Percentiles rank a stretch among this genome's conserved stretches.
Evolutionary conservation across 2,888 invertebrate genomes (phyloP).

Genomic region (Sipha maydis): DNA sequence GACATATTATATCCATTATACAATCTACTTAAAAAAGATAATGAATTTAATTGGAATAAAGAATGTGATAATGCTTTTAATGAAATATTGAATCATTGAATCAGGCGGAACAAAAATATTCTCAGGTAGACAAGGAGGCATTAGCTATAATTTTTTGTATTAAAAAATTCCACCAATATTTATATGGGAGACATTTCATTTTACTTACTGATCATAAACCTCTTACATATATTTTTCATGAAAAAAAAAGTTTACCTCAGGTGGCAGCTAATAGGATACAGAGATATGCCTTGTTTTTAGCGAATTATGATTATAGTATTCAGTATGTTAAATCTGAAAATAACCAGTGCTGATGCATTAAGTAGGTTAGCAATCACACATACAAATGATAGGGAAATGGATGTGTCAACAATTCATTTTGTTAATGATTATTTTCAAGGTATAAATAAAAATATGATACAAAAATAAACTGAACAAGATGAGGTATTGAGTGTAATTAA

Average conservation of each 20-base stretch:
- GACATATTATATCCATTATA: too few relatives aligned
- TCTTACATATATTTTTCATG: constrained; percentile 66
- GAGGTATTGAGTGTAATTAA: constrained; percentile 13
- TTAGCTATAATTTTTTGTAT: constrained; percentile 65
- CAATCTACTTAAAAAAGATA: too few relatives aligned
- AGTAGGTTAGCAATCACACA: constrained; percentile 23
- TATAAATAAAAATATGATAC: constrained; percentile 28
- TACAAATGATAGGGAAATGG: constrained; percentile 12
- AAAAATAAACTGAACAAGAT: constrained; percentile 31
- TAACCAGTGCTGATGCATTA: constrained; percentile 33
- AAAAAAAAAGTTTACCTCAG: constrained; percentile 34
- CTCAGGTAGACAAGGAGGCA: constrained; percentile 65
- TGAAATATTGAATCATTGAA: constrained; percentile 63
- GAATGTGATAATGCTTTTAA: constrained; percentile 28
- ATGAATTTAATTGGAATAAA: too few relatives aligned
- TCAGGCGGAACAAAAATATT: constrained; percentile 64
- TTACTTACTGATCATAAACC: constrained; percentile 68
- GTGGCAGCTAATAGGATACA: constrained; percentile 66
- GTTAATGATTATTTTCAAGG: constrained; percentile 34
- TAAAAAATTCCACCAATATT: constrained; percentile 64
- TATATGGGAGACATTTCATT: constrained; percentile 64
- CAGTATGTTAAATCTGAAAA: constrained; percentile 28
- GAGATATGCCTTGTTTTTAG: constrained; percentile 65
- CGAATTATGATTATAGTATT: constrained; percentile 44
- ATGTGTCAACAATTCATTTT: constrained; percentile 26